A percentile compares a stretch with the other conserved stretches of the same genome.
Evolutionary conservation across 2,113 vertebrate genomes (phyloP).

Genomic region (Micronycteris hirsuta): DNA sequence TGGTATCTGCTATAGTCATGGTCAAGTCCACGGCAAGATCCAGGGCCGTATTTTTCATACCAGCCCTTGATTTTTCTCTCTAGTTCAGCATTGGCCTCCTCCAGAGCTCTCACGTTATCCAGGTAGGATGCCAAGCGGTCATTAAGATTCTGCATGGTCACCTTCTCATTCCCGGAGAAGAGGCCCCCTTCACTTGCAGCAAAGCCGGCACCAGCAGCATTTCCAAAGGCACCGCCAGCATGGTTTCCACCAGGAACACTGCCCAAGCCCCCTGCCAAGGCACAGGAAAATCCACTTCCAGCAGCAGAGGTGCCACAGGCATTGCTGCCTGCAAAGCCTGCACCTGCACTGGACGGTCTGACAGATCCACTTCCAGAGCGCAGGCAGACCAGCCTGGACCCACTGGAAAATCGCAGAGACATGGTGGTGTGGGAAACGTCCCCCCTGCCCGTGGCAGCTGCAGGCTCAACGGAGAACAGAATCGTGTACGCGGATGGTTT

Average conservation of each 20-base stretch:
- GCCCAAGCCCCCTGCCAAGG: slow-evolving; percentile 23
- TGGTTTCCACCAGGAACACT: slow-evolving; percentile 13
- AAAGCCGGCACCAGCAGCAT: slow-evolving; percentile 24
- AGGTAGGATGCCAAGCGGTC: slow-evolving; percentile 87
- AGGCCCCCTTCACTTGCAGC: slow-evolving; percentile 59
- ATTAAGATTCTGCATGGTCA: slow-evolving; percentile 88
- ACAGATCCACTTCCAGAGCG: slow-evolving; percentile 34
- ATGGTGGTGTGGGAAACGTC: background rate
- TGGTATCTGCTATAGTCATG: slow-evolving; percentile 71
- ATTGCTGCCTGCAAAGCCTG: slow-evolving; percentile 19
- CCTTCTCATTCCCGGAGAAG: slow-evolving; percentile 81
- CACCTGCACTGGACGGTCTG: background rate
- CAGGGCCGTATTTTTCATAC: slow-evolving; percentile 73
- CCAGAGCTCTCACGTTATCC: slow-evolving; percentile 82
- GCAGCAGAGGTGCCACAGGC: background rate
- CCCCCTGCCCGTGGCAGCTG: background rate
- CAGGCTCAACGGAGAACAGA: background rate
- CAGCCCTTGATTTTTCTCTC: slow-evolving; percentile 80
- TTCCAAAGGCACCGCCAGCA: slow-evolving; percentile 34
- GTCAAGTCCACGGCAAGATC: slow-evolving; percentile 64
- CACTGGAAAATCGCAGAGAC: slow-evolving; percentile 66
- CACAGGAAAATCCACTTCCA: slow-evolving; percentile 35
- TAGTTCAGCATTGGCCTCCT: slow-evolving; percentile 82
- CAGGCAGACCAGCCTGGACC: slow-evolving; percentile 47
- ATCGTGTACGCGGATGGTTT: background rate